Base-by-base conservation (phyloP, 2,888 invertebrate genomes). In the Spisula solida region DNA sequence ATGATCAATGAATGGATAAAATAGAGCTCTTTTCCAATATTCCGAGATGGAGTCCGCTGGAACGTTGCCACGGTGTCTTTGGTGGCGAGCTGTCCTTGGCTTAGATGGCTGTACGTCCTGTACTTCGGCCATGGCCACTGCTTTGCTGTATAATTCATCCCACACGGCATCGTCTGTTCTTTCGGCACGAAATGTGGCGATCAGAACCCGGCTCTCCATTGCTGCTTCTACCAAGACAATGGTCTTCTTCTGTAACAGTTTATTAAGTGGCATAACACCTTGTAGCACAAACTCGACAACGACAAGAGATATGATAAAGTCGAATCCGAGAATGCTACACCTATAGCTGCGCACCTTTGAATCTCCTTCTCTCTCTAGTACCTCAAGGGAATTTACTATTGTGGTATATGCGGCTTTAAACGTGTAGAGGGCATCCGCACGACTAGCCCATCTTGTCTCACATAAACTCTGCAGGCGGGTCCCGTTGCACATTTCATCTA, bases 151-250 rank as follows among this genome's bases (percentile, higher is more conserved):
- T 20, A 86, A 75, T 41, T 31, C 82, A 25, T 88, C 83, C 86
- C 90, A 84, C 14, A 82, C 83, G 31, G 31, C 66, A 12, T 82
- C 84, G 16, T 85, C 79, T 47, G 47, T 47, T 78, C 81, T 47
- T 55, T 85, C 79, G 48, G 82, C 81, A 87, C 81, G 34, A 48
- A 83, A 48, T n/a, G 60, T 79, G 14, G 82, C 75, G 81, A 81
- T 81, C 14, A 66, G 29, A 25, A 66, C 79, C 16, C 5, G 56
- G n/a, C 48, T 85, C 78, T 87, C 89, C 81, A 31, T 88, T 48
- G 88, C 88, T 85, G 90, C 86, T 60, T 88, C 88, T 18, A 84
- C 34, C 18, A 88, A 82, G 83, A 88, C 88, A 66, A 56, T 79
- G 20, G 51, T 80, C 47, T 85, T 55, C 41, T 34, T 80, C 81